phyloP scores from a whole-genome alignment of 1,140 invertebrate genomes.

The Sinonovacula constricta region DNA sequence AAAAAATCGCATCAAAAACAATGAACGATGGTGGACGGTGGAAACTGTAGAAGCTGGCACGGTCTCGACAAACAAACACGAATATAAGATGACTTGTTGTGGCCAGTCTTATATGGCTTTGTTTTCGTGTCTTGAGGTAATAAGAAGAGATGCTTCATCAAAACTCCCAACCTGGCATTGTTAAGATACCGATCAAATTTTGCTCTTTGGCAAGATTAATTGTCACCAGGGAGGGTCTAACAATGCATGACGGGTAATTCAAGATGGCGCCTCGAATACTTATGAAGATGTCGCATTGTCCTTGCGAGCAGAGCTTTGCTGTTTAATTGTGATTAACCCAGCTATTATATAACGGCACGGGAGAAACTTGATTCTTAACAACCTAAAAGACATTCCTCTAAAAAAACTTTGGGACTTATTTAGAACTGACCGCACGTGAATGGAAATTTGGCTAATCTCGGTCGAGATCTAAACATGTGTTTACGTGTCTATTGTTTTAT shows the following conservation, averaged over 20 bases:
- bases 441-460: no score
- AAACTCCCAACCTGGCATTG: constrained; percentile 31
- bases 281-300: constrained; percentile 51
- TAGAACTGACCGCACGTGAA: no score
- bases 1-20: constrained; percentile 21
- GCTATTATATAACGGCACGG: constrained; percentile 47
- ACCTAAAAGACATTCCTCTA: no score
- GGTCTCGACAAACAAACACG: constrained; percentile 32
- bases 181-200: constrained; percentile 34
- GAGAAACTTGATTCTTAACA: constrained; percentile 43
- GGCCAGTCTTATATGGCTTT: constrained; percentile 15
- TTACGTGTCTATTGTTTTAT: constrained; percentile 13
- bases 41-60: constrained; percentile 17
- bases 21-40: not conserved
- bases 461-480: constrained; percentile 54
- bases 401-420: no score
- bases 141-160: constrained; percentile 16
- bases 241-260: constrained; percentile 51
- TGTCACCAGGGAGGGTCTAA: constrained; percentile 44
- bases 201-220: constrained; percentile 31
- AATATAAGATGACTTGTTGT: constrained; percentile 27
- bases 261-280: constrained; percentile 44
- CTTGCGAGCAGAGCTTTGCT: not conserved
- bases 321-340: constrained; percentile 16
- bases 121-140: constrained; percentile 40